Base-by-base conservation (phyloP, 2,888 invertebrate genomes). In the Ceriagrion tenellum region DNA sequence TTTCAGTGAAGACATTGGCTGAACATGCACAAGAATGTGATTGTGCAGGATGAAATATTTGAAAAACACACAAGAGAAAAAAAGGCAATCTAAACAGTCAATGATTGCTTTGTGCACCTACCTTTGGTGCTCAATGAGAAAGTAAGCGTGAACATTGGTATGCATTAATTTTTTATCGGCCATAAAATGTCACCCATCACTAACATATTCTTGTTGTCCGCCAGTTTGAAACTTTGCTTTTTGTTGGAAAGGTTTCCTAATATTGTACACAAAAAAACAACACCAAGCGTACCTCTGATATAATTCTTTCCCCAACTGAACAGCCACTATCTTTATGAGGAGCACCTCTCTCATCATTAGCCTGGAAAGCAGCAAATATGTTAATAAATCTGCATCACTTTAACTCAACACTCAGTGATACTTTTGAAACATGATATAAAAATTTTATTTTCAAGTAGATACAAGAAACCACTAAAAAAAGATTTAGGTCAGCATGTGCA, bases 271-370 rank as follows among this genome's bases (percentile, higher is more conserved):
- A 10, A 26, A 69, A n/a, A 69, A 69, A 69, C 23, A 69, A 69
- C 12, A 35, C 26, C 55, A 89, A 89, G 23, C 55, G 12, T 55
- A 89, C 89, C 89, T 89, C 89, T 55, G 89, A 89, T 89, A n/a
- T 26, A 26, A 89, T 89, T 89, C 89, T 89, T 16, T 89, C 89
- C 26, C 89, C 55, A 55, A 55, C 26, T 55, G 89, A 89, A 89
- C 55, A 47, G 23, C 89, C 89, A 89, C 89, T 35, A 55, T 55
- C 89, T 89, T 55, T 89, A n/a, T 26, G 55, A 55, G 89, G 26
- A 16, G n/a, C 26, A 55, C 26, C 89, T 89, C 55, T 89, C 89
- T 55, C 89, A 55, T 89, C 55, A 55, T 47, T 89, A 55, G 89
- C 16, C 89, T 89, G 55, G 13, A 89, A 89, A n/a, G 13, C 12